Evolutionary conservation across 2,113 vertebrate genomes (phyloP), one percentile per base, ranked within the genome.

Genomic region (Theristicus caerulescens): DNA sequence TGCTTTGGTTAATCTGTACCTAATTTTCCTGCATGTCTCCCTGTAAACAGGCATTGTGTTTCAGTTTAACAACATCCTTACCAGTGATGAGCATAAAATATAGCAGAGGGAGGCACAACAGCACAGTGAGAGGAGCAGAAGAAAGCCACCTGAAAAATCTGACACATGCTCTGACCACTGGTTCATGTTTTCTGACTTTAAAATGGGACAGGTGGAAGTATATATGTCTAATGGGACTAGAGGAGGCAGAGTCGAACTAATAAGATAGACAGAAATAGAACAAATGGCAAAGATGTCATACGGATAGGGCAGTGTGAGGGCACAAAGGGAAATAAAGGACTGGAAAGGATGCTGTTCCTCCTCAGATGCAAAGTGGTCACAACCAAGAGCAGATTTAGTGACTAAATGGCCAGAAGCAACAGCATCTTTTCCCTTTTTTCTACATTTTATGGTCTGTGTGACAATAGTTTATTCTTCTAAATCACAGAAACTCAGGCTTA

Each of bases 391-490:
- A 93, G 71, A 92, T 64, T 66, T 70, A 85, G 36, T 58, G 44
- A 81, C 32, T 72, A 72, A 92, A 90, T 42, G 42, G 31, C 42
- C 49, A 90, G 42, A 94, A 90, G 55, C 22, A 78, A 76, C 10
- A 14, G 10, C 11, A 74, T 58, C 22, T 83, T 94, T 66, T 36
- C 26, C 26, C 8, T 55, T 94, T 82, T 73, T 80, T 38, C 64
- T 74, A 47, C 1, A 3, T 67, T 49, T 71, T 61, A 38, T 71
- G 14, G 24, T 25, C 65, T 69, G 6, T 69, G 73, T 78, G 67
- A 93, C 71, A 91, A 72, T 13, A 88, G 71, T 76, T 90, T 87
- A 34, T 86, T 90, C 73, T 92, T 86, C 59, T 80, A 91, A 96
- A 70, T 88, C 49, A 89, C 54, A 89, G 86, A 90, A 94, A 80